Base-by-base conservation (phyloP, 2,888 invertebrate genomes). In the Reticulitermes lucifugus region DNA sequence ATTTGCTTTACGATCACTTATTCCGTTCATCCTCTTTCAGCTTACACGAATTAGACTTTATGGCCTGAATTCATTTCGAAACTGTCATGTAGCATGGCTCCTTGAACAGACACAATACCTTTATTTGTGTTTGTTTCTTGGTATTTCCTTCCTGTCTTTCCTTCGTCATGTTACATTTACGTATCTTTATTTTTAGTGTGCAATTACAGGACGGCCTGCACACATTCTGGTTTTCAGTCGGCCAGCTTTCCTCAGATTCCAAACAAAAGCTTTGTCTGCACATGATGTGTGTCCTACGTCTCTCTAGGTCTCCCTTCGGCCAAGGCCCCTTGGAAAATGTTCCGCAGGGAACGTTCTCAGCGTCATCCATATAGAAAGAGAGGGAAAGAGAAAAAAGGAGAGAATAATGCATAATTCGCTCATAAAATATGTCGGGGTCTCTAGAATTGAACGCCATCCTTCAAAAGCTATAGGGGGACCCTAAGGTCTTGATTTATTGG, bases 371-470 rank as follows among this genome's bases (percentile, higher is more conserved):
- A 79, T 55, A 83, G 75, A 85, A 83, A 85, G 79, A 83, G 75
- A 85, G 59, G 79, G 79, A 79, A 83, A 84, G 46, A 46, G 46
- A 83, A 85, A 79, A 35, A 84, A 65, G 82, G 77, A 86, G 88
- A 84, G 86, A 87, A 87, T 86, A 87, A 86, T 87, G 87, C 91
- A 94, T 93, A 94, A 94, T 94, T 94, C 93, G 93, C 93, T 93
- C 93, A 93, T 94, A 94, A 94, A 94, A 93, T 93, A 94, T 93
- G 91, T 91, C 93, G 92, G 93, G 71, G 91, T 91, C 91, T 92
- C 92, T 92, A 92, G 94, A 94, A 94, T 94, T 93, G 94, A 94
- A 93, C 93, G 93, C 93, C 93, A 94, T 94, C 94, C 91, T 91
- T 92, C 92, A 92, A 91, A 84, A 91, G 91, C 90, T 82, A 85